A percentile compares a stretch with the other conserved stretches of the same genome.
phyloP scores from a whole-genome alignment of 2,797 vertebrate species.

The Hippocampus kuda region DNA sequence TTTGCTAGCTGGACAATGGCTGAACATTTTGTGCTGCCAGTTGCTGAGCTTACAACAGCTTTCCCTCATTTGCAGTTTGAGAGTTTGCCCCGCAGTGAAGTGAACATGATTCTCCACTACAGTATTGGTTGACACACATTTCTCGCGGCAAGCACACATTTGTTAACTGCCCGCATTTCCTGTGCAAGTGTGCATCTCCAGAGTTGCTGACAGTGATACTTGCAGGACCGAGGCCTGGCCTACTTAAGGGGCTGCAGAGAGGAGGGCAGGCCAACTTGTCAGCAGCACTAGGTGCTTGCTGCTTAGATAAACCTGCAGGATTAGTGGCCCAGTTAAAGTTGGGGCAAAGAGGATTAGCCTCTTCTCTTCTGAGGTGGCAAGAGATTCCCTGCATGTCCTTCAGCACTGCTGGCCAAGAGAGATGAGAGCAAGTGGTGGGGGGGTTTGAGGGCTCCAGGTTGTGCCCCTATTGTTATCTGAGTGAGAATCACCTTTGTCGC shows the following conservation, averaged over 20 bases:
- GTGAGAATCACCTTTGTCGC: slow-evolving; percentile 24
- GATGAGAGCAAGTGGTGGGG: slow-evolving; percentile 9
- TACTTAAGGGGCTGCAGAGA: slow-evolving; percentile 64
- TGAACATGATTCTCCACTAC: slow-evolving; percentile 8
- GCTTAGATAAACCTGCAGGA: slow-evolving; percentile 76
- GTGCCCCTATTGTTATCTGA: slow-evolving; percentile 23
- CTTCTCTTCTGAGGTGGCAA: slow-evolving; percentile 68
- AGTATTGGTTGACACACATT: slow-evolving; percentile 43
- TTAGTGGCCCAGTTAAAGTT: slow-evolving; percentile 80
- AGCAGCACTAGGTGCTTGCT: slow-evolving; percentile 69
- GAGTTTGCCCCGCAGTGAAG: background rate
- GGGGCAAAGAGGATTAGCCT: slow-evolving; percentile 79
- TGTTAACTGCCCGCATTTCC: slow-evolving; percentile 60
- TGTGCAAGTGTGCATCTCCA: slow-evolving; percentile 60
- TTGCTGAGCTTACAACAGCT: slow-evolving; percentile 35
- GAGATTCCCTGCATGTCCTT: slow-evolving; percentile 71
- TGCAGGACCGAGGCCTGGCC: slow-evolving; percentile 64
- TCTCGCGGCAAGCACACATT: slow-evolving; percentile 43
- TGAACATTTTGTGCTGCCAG: slow-evolving; percentile 48
- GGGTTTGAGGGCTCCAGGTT: slow-evolving; percentile 23
- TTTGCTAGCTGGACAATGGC: slow-evolving; percentile 48
- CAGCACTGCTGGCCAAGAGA: slow-evolving; percentile 52
- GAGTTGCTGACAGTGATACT: slow-evolving; percentile 70
- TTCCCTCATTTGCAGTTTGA: slow-evolving; percentile 27
- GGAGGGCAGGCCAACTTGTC: slow-evolving; percentile 67